These are phyloP conservation scores for Hirtodrosophila histrioides DNA, from an alignment of 2,888 invertebrate genomes.

Conservation along the genomic window DNA sequence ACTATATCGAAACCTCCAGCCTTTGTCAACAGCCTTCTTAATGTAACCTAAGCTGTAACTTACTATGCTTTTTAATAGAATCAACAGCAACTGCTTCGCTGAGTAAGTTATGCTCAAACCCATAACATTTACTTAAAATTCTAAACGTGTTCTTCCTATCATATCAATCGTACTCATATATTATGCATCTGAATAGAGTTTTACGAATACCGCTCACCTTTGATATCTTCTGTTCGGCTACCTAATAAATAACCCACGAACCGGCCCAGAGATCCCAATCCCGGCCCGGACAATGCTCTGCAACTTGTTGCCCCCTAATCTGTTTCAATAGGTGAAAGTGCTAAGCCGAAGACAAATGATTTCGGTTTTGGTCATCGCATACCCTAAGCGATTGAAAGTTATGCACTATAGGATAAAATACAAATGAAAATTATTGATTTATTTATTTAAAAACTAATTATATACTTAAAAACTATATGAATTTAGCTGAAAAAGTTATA, in stretches of 20 bases:
- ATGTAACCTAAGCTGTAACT: not conserved
- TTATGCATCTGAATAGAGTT: conserved; percentile 19
- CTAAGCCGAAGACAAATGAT: conserved; percentile 56
- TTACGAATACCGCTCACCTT: conserved; percentile 15
- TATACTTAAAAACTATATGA: no score
- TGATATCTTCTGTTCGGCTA: conserved; percentile 24
- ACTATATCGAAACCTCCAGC: no score
- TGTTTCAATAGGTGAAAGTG: conserved; percentile 69
- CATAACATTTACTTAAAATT: conserved; percentile 32
- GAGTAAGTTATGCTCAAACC: conserved; percentile 2
- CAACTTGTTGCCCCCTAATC: conserved; percentile 15
- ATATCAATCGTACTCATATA: conserved; percentile 3
- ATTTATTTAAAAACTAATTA: no score
- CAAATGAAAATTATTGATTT: not conserved
- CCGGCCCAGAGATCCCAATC: not conserved
- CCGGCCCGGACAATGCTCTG: conserved; percentile 12
- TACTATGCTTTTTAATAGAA: not conserved
- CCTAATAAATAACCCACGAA: conserved; percentile 13
- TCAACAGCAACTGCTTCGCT: not conserved
- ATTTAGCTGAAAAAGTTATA: no score
- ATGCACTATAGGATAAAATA: conserved; percentile 18
- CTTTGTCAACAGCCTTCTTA: no score
- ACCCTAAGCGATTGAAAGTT: conserved; percentile 8
- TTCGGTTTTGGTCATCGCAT: conserved; percentile 1
- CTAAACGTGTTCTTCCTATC: conserved; percentile 8